Evolutionary conservation across 2,888 invertebrate species (phyloP), one percentile per base, ranked within the genome.

Genomic region (Thyatira batis): DNA sequence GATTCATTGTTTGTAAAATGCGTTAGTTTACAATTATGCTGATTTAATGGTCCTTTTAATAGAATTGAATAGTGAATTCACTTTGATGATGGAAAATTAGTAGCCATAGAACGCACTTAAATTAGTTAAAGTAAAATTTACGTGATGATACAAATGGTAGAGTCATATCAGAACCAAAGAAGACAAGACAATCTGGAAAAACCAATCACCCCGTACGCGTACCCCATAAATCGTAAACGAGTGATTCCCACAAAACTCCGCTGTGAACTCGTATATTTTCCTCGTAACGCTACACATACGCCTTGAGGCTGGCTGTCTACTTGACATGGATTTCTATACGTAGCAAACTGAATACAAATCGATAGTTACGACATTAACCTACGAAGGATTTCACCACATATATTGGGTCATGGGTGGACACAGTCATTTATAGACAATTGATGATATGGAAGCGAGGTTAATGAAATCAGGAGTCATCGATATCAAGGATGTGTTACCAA

Each of bases 251-350:
- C 74, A 76, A 71, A 76, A 71, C 72, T 69, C 67, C 73, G 65
- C 68, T 72, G 61, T 59, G 69, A 67, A 60, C 71, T 75, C 76
- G 77, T 90, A 87, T 87, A 88, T 89, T 89, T 87, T 85, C 89
- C 89, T 86, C 67, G 72, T 76, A 78, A 69, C 73, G 74, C 39
- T 39, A 17, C 39, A 39, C 73, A 77, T 75, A 71, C 77, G 79
- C 85, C 85, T 86, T 85, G 83, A 20, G 77, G 80, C 75, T 79
- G 84, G 77, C 82, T 77, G 82, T 80, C 82, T 79, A 84, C 92
- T 91, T 92, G 91, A 92, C 92, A 92, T 91, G 90, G 89, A 89
- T 91, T 90, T 88, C 89, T 84, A 90, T 80, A 82, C 79, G 70
- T 71, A 77, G 76, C 82, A 76, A 68, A 76, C 80, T 85, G 92